Percentiles rank a stretch among this genome's conserved stretches.
Conservation (phyloP, 2,888 invertebrate genomes). For the Diabrotica balteata region DNA sequence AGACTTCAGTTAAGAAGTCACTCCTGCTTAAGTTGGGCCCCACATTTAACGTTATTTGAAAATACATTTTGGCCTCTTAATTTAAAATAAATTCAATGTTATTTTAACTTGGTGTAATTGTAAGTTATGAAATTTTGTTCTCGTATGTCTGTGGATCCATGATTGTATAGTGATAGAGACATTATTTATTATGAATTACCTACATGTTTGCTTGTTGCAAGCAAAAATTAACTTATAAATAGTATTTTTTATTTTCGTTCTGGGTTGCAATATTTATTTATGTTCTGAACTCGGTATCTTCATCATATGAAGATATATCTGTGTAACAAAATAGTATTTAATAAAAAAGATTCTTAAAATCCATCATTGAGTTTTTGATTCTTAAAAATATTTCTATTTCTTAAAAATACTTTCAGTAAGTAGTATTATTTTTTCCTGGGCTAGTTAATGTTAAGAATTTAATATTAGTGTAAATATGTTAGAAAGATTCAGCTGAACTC, state of each 20-base stretch:
- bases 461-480: constrained; percentile 1
- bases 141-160: constrained; percentile 36
- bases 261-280: constrained; percentile 25
- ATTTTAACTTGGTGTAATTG: constrained; percentile 30
- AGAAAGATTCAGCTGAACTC: constrained; percentile 16
- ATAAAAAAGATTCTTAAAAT: constrained; percentile 37
- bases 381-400: no score
- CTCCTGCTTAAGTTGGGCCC: constrained; percentile 43
- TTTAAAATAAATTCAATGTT: constrained; percentile 20
- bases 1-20: constrained; percentile 50
- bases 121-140: constrained; percentile 30
- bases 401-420: constrained; percentile 2
- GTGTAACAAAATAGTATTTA: constrained; percentile 36
- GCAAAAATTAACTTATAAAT: constrained; percentile 25
- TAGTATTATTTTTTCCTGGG: constrained; percentile 30
- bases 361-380: constrained; percentile 33
- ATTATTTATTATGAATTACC: constrained; percentile 22
- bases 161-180: constrained; percentile 36
- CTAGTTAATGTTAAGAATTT: constrained; percentile 13
- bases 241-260: constrained; percentile 26
- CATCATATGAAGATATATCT: constrained; percentile 28
- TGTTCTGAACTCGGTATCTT: constrained; percentile 34
- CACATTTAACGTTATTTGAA: constrained; percentile 21
- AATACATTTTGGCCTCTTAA: constrained; percentile 19
- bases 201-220: constrained; percentile 22